Evolutionary conservation across 2,113 vertebrate genomes (phyloP), one percentile per base, ranked within the genome.

Genomic region (Lophius piscatorius): DNA sequence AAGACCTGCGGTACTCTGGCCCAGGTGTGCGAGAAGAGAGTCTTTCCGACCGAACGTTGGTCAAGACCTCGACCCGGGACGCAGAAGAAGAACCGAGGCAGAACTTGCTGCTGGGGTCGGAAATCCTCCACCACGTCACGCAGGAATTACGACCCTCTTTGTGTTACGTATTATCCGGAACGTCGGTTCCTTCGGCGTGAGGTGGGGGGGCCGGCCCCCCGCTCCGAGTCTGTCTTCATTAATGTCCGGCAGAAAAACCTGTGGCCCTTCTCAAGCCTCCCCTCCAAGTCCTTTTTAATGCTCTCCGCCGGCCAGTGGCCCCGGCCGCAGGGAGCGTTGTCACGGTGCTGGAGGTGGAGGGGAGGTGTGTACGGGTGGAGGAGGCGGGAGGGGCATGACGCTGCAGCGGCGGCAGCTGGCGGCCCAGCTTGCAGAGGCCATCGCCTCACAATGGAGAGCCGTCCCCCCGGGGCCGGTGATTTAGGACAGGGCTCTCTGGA

Each of bases 391-490:
- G 78, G 73, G 70, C 68, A 79, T 78, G 82, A 87, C 68, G 83
- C 86, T 86, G 75, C 82, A 80, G 75, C 75, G 71, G 80, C 72
- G 86, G 91, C 91, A 92, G 90, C 90, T 92, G 91, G 87, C 88
- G 70, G 83, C 83, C 88, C 90, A 92, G 90, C 91, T 91, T 87
- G 88, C 87, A 76, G 84, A 70, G 88, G 83, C 87, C 79, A 88
- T 71, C 80, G 80, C 80, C 58, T 82, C 80, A 90, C 86, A 89
- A 89, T 71, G 81, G 86, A 75, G 78, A 63, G 48, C 55, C 78
- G 71, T 80, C 80, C 90, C 89, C 84, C 76, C n/a, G 71, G 89
- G 87, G 90, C 84, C 82, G 76, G 78, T 22, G 71, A 88, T 84
- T 65, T 82, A 83, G 80, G 87, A 87, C 83, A 83, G 63, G 77